Base-by-base conservation (phyloP, 2,113 vertebrate species). In the Periophthalmodon schlosseri region DNA sequence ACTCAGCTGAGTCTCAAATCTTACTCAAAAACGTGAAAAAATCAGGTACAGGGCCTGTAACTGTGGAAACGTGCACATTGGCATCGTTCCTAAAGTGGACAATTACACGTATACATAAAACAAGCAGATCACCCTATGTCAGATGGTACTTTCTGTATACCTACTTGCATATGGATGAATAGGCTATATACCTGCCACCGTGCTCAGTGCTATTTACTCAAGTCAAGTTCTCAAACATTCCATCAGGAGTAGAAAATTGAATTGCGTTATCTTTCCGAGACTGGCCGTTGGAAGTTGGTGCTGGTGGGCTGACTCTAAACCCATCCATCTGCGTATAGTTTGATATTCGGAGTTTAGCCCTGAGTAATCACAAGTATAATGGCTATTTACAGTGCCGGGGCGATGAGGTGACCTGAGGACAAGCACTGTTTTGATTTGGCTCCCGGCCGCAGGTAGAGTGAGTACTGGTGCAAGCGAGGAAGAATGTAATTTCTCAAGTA, bases 211-310 rank as follows among this genome's bases (percentile, higher is more conserved):
- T 81, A 69, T 87, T 86, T 81, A 77, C 76, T 75, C 61, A n/a
- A 74, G 52, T 78, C 57, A 49, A 36, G 28, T 76, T 86, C 85
- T 91, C 81, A 92, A 89, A 89, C 86, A 84, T 86, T 91, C 81
- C 89, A 88, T 89, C 87, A 91, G 69, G 52, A 47, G 21, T 11
- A 69, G 71, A 79, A 75, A 83, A 82, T 79, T 80, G 69, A 86
- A 88, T 87, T 82, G 84, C 75, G 78, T 87, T 85, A 87, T 88
- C 86, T 82, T 81, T 21, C 76, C 57, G 28, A 44, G 72, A 71
- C 68, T 68, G 46, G 50, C 71, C 63, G 57, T 71, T 70, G 60
- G 33, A 64, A 86, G 73, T 82, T 86, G 74, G 76, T 88, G 80
- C 82, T 49, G 49, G 9, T 60, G 7, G 58, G 72, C 57, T 10